Conservation (phyloP, 2,113 vertebrate genomes). For the Nesogale talazaci region DNA sequence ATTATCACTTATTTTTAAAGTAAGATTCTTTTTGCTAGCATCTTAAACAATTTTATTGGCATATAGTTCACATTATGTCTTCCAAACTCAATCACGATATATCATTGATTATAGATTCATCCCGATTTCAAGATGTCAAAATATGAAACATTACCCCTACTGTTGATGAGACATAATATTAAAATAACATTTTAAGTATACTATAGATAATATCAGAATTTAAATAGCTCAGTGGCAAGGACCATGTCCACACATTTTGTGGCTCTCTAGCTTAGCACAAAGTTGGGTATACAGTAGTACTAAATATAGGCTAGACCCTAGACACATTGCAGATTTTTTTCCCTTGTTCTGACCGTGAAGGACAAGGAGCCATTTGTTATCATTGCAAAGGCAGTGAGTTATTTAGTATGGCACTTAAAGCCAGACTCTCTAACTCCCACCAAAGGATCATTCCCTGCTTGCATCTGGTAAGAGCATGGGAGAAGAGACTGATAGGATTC, state of each 20-base stretch:
- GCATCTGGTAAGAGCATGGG: no score
- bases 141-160: neutral
- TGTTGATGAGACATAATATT: neutral
- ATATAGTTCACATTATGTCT: no score
- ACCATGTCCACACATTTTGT: neutral
- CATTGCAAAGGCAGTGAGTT: neutral
- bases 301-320: neutral
- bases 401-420: no score
- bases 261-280: neutral
- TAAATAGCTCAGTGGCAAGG: neutral
- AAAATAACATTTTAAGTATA: neutral
- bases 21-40: neutral
- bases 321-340: slow-evolving; percentile 6
- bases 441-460: no score
- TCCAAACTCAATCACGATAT: slow-evolving; percentile 9
- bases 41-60: no score
- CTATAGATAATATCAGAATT: slow-evolving; percentile 39
- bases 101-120: neutral
- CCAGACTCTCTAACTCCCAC: no score
- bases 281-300: neutral
- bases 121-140: slow-evolving; percentile 1
- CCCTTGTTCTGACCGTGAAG: slow-evolving; percentile 18
- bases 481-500: no score
- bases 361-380: neutral
- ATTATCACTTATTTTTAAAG: neutral